Base-by-base conservation (phyloP, 1,140 invertebrate genomes). In the Marisa cornuarietis region DNA sequence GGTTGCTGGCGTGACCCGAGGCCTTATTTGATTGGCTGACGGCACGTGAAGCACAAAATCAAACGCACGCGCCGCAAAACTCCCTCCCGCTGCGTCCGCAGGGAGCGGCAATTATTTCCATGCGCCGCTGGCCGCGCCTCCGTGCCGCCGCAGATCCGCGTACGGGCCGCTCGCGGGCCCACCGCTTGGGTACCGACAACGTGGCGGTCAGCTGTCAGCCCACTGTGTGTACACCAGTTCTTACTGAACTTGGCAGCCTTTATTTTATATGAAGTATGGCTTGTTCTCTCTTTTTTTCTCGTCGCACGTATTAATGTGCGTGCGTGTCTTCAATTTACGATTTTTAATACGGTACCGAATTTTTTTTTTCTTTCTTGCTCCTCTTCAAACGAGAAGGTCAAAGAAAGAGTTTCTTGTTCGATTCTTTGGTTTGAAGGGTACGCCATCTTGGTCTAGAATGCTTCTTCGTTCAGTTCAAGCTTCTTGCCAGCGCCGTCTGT, bases 61-160 rank as follows among this genome's bases (percentile, higher is more conserved):
- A 68, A 68, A 68, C 65, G 65, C 65, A 68, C 65, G 65, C 65
- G 65, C 65, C 65, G 22, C 65, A 68, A n/a, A 68, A 68, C 65
- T 68, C 65, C 65, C 65, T 31, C 65, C 65, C 26, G 65, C 65
- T 68, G 65, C 13, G 65, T 31, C 65, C 65, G 10, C 14, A 31
- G 65, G 65, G 65, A 68, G 65, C 65, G 22, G 65, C 65, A 68
- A 68, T 68, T 68, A 68, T 68, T 68, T 68, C 65, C 26, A 24
- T 68, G 65, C 65, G 65, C 65, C 65, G 65, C n/a, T 68, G 65
- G 65, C 65, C 11, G 26, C 11, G 65, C 26, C 14, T 11, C 22
- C n/a, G 65, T 58, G 54, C 54, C 54, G 54, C 13, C 65, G 74
- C 74, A 63, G 58, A 76, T 63, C 54, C 54, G 54, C 16, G 11